Base-by-base conservation (phyloP, 2,113 vertebrate species). In the Dicentrarchus labrax region DNA sequence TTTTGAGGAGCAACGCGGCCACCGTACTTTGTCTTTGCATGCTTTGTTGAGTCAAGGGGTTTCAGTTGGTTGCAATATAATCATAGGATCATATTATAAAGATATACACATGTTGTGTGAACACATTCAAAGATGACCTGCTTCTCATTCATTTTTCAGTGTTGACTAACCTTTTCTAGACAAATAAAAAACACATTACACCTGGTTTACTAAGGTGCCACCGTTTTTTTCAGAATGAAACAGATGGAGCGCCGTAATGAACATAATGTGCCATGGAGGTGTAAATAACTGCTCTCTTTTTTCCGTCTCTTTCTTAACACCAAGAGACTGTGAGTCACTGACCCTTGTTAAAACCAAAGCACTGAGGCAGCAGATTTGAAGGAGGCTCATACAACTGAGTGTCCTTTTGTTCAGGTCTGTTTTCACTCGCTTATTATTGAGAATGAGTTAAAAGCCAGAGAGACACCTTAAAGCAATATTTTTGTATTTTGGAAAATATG, bases 321-420 rank as follows among this genome's bases (percentile, higher is more conserved):
- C 7, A 8, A 41, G 50, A 77, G 51, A n/a, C 76, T 60, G 70
- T 87, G 89, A 90, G 48, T 90, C 87, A 82, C 50, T 22, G 57
- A 61, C 13, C 3, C 59, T 16, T 17, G 1, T 7, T 16, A 61
- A 30, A 78, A 80, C 39, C 36, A 43, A 54, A 61, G 62, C 21
- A 78, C 39, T 53, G 67, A 53, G 19, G 68, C 68, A 54, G 68
- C 68, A 70, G 19, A 62, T 43, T 50, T 2, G 10, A 75, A 60
- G 69, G 36, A 85, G 21, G 19, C 64, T 57, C 53, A 76, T 17
- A 45, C 57, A 50, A 19, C 53, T 51, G 41, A 70, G 30, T 69
- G 39, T 51, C 4, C 48, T 38, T 65, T 56, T 47, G 11, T 47
- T 43, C 24, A 2, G 19, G 19, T 64, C 51, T 71, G 4, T 72